A percentile compares a stretch with the other conserved stretches of the same genome.
These are phyloP conservation scores for Drosophila sechellia DNA, from an alignment of 1,140 invertebrate genomes.

Conservation along the genomic window DNA sequence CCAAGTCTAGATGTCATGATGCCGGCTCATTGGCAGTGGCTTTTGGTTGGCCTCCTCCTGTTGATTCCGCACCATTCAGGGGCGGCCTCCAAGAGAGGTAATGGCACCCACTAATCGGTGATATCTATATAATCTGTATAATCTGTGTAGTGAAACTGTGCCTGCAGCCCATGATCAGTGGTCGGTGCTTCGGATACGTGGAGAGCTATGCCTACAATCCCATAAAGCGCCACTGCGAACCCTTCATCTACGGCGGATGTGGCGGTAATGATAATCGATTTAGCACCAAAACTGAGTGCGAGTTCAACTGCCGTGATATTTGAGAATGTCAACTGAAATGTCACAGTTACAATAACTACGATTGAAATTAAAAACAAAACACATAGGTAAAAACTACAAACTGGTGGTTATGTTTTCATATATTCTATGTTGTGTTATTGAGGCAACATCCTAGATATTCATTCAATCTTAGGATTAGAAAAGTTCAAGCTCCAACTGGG, in stretches of 20 bases:
- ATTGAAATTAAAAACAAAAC: not conserved
- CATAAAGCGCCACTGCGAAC: conserved; percentile 65
- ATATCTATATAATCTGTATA: not conserved
- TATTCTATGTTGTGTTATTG: not conserved
- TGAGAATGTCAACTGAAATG: conserved; percentile 22
- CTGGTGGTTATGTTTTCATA: not conserved
- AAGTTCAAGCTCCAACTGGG: too few relatives aligned
- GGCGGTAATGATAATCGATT: conserved; percentile 94
- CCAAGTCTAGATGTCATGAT: conserved; percentile 31
- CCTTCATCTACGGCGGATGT: conserved; percentile 85
- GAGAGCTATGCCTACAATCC: conserved; percentile 77
- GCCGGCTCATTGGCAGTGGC: conserved; percentile 41
- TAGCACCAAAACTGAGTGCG: conserved; percentile 88
- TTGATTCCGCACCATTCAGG: not conserved
- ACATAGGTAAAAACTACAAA: not conserved
- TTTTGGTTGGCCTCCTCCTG: conserved; percentile 24
- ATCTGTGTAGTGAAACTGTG: conserved; percentile 60
- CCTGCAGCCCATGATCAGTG: conserved; percentile 68
- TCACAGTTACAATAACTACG: not conserved
- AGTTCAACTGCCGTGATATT: conserved; percentile 88
- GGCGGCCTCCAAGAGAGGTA: conserved; percentile 70
- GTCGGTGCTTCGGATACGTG: conserved; percentile 70
- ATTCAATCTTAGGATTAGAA: too few relatives aligned
- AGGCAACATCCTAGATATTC: too few relatives aligned
- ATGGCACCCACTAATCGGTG: not conserved